Base-by-base conservation (phyloP, 2,888 invertebrate species). In the Strigamia crassipes region DNA sequence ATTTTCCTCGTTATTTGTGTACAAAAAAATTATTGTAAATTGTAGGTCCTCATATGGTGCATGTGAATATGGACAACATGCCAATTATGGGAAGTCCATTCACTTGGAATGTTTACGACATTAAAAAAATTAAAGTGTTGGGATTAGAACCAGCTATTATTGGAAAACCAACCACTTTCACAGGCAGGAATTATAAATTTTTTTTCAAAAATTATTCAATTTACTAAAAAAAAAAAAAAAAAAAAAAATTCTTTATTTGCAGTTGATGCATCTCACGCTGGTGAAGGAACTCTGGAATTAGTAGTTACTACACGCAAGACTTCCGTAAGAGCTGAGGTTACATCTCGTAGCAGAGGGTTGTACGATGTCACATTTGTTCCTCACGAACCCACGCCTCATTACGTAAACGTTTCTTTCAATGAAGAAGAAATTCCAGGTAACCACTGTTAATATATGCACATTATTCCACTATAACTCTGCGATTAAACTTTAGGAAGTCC, bases 351-450 rank as follows among this genome's bases (percentile, higher is more conserved):
- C 2, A 91, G 96, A 34, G 96, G 96, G 0, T 90, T 96, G 0
- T 96, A 96, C 86, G 96, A 96, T 86, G 96, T 96, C 1, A 96
- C 96, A 0, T 96, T 96, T 87, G 92, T 96, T 27, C 96, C 97
- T 0, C 94, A 95, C 87, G 94, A 94, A n/a, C 91, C 93, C 41
- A 94, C 94, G 85, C 92, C 95, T 9, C 96, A 97, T 88, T 95
- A 93, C 85, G 96, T 97, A 15, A 96, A 96, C 83, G 96, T 97
- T 84, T 96, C 96, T 0, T 97, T 97, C 89, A 97, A 97, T 86
- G 96, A 96, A 86, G 95, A 95, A 86, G 91, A 94, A 38, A 96
- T 96, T 1, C 93, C 94, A 82, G 90, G 90, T 90, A 21, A 34
- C 8, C 10, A 73, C 23, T 13, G 10, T 8, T 27, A 13, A 3